These are phyloP conservation scores for Apogon talboti DNA, from an alignment of 2,797 vertebrate species.

Conservation along the genomic window DNA sequence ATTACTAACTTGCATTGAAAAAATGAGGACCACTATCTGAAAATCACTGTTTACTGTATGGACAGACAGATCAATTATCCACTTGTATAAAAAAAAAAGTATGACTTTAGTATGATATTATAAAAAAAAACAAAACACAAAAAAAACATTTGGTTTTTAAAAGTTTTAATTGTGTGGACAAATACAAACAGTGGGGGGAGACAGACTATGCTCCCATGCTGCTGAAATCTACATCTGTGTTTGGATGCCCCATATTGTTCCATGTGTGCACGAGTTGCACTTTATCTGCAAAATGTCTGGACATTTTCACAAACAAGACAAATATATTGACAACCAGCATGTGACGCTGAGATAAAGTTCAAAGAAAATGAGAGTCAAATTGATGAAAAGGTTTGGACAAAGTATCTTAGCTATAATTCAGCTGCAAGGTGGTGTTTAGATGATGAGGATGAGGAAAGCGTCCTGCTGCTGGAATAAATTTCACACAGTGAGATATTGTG, in stretches of 20 bases:
- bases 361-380: constrained; percentile 24
- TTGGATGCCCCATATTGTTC: background rate
- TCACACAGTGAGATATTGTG: constrained; percentile 60
- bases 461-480: constrained; percentile 64
- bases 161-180: too few relatives aligned
- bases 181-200: too few relatives aligned
- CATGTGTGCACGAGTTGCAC: background rate
- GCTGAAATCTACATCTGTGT: too few relatives aligned
- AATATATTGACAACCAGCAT: background rate
- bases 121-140: too few relatives aligned
- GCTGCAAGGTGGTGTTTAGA: constrained; percentile 55
- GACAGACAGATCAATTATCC: too few relatives aligned
- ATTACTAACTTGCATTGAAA: too few relatives aligned
- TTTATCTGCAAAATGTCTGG: background rate
- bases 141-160: too few relatives aligned
- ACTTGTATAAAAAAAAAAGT: too few relatives aligned
- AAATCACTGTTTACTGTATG: too few relatives aligned
- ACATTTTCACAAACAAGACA: background rate
- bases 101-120: too few relatives aligned
- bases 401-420: constrained; percentile 51
- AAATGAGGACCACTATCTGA: too few relatives aligned
- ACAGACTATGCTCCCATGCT: too few relatives aligned
- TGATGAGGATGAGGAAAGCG: constrained; percentile 58
- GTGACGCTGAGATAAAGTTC: constrained; percentile 8
- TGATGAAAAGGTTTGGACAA: constrained; percentile 30